Evolutionary conservation across 1,140 invertebrate genomes (phyloP), one percentile per base, ranked within the genome.

Genomic region (Calycopis cecrops): DNA sequence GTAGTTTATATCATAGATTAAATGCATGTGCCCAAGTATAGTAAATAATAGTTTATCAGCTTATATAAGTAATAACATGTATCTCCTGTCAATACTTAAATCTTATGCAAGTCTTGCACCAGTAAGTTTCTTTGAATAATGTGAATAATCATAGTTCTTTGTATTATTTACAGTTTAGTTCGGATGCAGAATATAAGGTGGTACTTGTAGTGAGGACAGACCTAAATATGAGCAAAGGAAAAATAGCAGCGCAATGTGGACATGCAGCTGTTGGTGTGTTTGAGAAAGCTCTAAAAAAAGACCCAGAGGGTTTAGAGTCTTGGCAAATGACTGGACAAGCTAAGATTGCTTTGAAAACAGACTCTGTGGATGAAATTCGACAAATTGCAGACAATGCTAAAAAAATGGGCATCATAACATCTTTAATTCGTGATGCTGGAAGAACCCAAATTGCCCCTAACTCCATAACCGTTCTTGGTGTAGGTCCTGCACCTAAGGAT

Each of bases 141-240:
- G n/a, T n/a, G n/a, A n/a, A n/a, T n/a, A n/a, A n/a, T n/a, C n/a
- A n/a, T n/a, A n/a, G n/a, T n/a, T n/a, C n/a, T n/a, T n/a, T n/a
- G n/a, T n/a, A n/a, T n/a, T n/a, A n/a, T n/a, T n/a, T n/a, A n/a
- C n/a, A n/a, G n/a, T 75, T 82, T 48, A 38, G 60, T 44, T 76
- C 73, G 51, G 75, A 64, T 72, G 79, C 48, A 28, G 91, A 93
- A 69, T 92, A 91, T 57, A 97, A 97, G 89, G 85, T 98, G 79
- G 93, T 97, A 1, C 78, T 99, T 47, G 93, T 97, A 17, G 94
- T 98, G 2, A 89, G 96, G 73, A 96, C 92, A 73, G 97, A 99
- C 78, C 87, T 99, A 0, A 94, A 95, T 79, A 98, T 99, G 97
- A 92, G 94, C 14, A 98, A 97, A 90, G 97, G 97, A 11, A 98